Percentiles rank a stretch among this genome's conserved stretches.
These are phyloP conservation scores for Microctonus hyperodae DNA, from an alignment of 2,888 invertebrate genomes.

Conservation along the genomic window DNA sequence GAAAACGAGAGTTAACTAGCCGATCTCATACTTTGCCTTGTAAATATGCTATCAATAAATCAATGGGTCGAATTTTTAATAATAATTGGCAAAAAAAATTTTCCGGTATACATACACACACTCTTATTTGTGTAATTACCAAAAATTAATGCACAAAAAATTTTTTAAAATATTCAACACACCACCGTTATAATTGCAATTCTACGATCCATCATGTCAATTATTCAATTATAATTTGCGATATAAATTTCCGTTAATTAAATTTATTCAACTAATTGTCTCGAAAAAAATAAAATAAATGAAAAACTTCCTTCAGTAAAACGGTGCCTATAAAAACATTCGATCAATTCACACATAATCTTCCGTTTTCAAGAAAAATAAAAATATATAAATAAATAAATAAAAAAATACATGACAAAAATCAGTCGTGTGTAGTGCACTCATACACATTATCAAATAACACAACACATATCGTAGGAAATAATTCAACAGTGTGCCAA, in stretches of 20 bases:
- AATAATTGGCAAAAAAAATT: constrained; percentile 21
- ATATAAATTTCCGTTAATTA: constrained; percentile 5
- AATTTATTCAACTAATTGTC: too few species aligned
- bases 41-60: constrained; percentile 42
- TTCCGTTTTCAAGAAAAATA: constrained; percentile 47
- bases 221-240: constrained; percentile 34
- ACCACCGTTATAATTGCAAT: constrained; percentile 33
- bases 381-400: constrained; percentile 28
- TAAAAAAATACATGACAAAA: constrained; percentile 23
- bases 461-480: constrained; percentile 43
- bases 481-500: constrained; percentile 60
- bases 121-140: constrained; percentile 36
- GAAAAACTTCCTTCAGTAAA: constrained; percentile 39
- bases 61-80: constrained; percentile 18
- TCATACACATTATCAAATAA: constrained; percentile 17
- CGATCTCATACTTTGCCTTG: constrained; percentile 37
- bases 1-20: constrained; percentile 24
- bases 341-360: constrained; percentile 50
- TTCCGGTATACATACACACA: constrained; percentile 34
- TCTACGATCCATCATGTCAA: constrained; percentile 40
- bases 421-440: constrained; percentile 27
- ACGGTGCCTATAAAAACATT: constrained; percentile 37
- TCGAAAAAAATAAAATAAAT: too few species aligned
- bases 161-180: constrained; percentile 22
- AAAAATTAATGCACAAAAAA: constrained; percentile 41